Evolutionary conservation across 1,140 invertebrate species (phyloP), one percentile per base, ranked within the genome.

Genomic region (Megalopta genalis): DNA sequence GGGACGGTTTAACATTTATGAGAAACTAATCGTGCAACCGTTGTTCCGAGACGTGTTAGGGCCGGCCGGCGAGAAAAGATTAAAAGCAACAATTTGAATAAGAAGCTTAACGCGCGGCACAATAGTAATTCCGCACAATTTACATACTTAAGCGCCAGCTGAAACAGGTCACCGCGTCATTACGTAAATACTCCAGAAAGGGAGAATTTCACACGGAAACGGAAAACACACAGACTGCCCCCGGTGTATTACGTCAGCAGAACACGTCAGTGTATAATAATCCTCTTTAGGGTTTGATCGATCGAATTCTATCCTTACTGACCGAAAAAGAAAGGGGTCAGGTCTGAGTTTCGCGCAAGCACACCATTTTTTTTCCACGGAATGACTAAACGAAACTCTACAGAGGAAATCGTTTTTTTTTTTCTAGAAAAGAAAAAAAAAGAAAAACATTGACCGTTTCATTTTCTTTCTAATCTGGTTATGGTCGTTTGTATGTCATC

Each of bases 131-230:
- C 68, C 60, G 69, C 21, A 62, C 60, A 70, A 78, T 78, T 78
- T 78, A 78, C 76, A 78, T 78, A 78, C 60, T 78, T 78, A 78
- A 78, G 68, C 60, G 69, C n/a, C 69, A 9, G 60, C 60, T 78
- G 76, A 78, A 78, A 78, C 68, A 64, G 76, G 76, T 78, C 76
- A 78, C 76, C 60, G 60, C 67, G 76, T 78, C 46, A 78, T 78
- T 78, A 78, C 76, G 69, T 78, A 78, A 78, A 78, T 78, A 78
- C 76, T 64, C 60, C 8, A 72, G 68, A 78, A 78, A 78, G 27
- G 63, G 68, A 62, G 68, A 65, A 70, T 72, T 72, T 78, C 69
- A 42, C 76, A n/a, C 60, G 68, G 60, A 72, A 78, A 64, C 27
- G 14, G 59, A 49, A 52, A 54, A 39, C 37, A 32, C 27, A 32